Evolutionary conservation across 2,888 invertebrate genomes (phyloP).

Genomic region (Polymixis flavicincta): DNA sequence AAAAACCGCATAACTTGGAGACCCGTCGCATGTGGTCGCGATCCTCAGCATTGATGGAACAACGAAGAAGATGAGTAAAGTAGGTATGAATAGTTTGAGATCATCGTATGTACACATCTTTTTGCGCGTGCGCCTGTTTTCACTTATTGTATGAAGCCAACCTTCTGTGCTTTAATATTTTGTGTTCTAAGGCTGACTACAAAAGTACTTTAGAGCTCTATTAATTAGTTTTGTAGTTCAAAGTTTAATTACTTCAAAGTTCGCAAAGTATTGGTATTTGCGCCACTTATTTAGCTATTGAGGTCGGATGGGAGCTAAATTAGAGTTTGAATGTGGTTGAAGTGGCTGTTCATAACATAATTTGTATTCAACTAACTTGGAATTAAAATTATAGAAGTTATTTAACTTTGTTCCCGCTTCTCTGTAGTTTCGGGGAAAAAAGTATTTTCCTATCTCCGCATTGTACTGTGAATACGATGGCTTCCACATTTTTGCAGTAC

Average conservation of each 20-base stretch:
- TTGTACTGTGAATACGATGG: neutral
- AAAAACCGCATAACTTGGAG: no score
- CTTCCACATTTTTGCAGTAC: neutral
- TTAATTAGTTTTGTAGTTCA: constrained; percentile 57
- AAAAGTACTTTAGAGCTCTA: constrained; percentile 28
- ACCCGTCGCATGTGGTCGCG: no score
- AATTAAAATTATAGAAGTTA: constrained; percentile 24
- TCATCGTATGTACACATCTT: neutral
- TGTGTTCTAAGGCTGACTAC: constrained; percentile 3
- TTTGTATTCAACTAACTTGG: constrained; percentile 7
- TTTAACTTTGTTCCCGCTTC: neutral
- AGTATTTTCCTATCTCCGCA: neutral
- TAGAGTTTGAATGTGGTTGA: constrained; percentile 25
- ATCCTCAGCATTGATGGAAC: no score
- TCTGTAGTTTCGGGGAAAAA: neutral
- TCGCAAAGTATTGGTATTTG: constrained; percentile 53
- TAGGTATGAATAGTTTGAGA: neutral
- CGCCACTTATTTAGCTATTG: constrained; percentile 40
- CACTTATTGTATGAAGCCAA: neutral
- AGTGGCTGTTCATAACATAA: constrained; percentile 24
- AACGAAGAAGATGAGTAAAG: no score
- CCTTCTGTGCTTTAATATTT: constrained; percentile 1
- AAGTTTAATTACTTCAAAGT: constrained; percentile 53
- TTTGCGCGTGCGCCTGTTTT: neutral
- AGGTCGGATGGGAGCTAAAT: constrained; percentile 22